A percentile compares a stretch with the other conserved stretches of the same genome.
These are phyloP conservation scores for Paedocypris sp. DNA, from an alignment of 2,113 vertebrate genomes.

Conservation along the genomic window DNA sequence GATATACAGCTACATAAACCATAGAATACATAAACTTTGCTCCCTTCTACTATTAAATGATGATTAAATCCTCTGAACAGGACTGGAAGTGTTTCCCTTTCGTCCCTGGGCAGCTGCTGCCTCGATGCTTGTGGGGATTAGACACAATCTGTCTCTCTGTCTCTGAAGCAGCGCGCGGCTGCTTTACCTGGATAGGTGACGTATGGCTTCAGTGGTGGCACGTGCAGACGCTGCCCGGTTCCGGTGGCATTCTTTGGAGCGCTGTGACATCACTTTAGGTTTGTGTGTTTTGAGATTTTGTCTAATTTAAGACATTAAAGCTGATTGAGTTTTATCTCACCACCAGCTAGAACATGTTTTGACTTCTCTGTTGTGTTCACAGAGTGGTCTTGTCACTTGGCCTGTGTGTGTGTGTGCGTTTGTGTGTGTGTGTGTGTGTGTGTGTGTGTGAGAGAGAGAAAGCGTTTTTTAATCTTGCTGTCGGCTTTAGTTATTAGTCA, in stretches of 20 bases:
- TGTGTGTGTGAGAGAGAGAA: slow-evolving; percentile 12
- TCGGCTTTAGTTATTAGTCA: slow-evolving; percentile 68
- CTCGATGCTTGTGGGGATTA: slow-evolving; percentile 53
- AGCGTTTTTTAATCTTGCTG: slow-evolving; percentile 49
- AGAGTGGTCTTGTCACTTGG: slow-evolving; percentile 45
- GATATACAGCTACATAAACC: no score
- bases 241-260: no score
- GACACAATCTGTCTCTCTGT: slow-evolving; percentile 41
- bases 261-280: background rate
- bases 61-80: no score
- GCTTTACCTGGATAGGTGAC: slow-evolving; percentile 19
- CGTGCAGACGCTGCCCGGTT: no score
- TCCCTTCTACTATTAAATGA: no score
- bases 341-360: slow-evolving; percentile 59
- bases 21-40: no score
- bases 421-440: no score
- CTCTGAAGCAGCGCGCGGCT: slow-evolving; percentile 10
- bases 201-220: slow-evolving; percentile 1
- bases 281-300: slow-evolving; percentile 29
- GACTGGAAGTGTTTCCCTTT: no score
- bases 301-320: slow-evolving; percentile 28
- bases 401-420: background rate
- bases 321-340: slow-evolving; percentile 58
- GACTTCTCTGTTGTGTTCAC: slow-evolving; percentile 54
- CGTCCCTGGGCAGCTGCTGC: slow-evolving; percentile 25